Evolutionary conservation across 2,113 vertebrate species (phyloP).

Genomic region (Ginglymostoma cirratum): DNA sequence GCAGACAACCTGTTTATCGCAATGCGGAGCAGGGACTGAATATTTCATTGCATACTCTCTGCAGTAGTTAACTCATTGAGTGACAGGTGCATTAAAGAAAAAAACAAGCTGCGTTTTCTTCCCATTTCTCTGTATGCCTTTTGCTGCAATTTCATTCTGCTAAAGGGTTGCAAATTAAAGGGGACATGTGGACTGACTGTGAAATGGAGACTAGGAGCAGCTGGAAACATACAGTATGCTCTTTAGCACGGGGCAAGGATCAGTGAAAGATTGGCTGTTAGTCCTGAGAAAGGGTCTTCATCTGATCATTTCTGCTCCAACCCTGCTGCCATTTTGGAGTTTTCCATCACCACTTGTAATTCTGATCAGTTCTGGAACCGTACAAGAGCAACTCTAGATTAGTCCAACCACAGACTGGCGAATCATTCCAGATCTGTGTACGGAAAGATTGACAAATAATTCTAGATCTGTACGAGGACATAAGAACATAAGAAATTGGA

Average conservation of each 20-base stretch:
- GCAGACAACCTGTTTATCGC: conserved; percentile 55
- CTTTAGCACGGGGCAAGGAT: not conserved
- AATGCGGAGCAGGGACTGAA: conserved; percentile 64
- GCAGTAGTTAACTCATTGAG: not conserved
- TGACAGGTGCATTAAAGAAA: not conserved
- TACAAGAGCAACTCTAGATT: not conserved
- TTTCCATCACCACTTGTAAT: not conserved
- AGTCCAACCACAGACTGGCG: not conserved
- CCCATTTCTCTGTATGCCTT: not conserved
- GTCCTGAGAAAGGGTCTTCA: not conserved
- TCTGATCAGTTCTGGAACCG: not conserved
- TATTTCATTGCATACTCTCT: conserved; percentile 58
- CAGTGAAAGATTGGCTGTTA: not conserved
- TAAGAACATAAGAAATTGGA: too few species aligned
- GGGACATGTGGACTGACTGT: not conserved
- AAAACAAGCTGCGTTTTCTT: not conserved
- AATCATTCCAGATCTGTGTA: not conserved
- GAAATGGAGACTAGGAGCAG: not conserved
- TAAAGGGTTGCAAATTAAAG: not conserved
- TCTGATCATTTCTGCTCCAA: not conserved
- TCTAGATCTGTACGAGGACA: not conserved
- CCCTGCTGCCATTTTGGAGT: not conserved
- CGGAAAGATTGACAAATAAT: not conserved
- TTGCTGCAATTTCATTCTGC: not conserved
- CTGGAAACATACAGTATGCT: not conserved